Evolutionary conservation across 2,888 invertebrate genomes (phyloP).

Genomic region (Dermolepida albohirtum): DNA sequence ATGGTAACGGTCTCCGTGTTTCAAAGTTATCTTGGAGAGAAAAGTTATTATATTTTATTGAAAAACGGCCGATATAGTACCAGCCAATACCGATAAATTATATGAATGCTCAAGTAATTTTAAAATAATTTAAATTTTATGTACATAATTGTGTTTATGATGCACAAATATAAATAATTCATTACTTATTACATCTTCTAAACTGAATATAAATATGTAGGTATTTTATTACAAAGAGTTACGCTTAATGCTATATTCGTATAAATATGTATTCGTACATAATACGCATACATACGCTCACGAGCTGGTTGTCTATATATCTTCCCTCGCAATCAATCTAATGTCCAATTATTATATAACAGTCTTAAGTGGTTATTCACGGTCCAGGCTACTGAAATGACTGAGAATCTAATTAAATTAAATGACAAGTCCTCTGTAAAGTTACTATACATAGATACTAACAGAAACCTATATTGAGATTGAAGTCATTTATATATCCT

Average conservation of each 20-base stretch:
- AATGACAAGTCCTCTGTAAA: constrained; percentile 43
- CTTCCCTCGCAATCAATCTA: constrained; percentile 50
- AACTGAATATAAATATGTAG: constrained; percentile 9
- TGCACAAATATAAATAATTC: constrained; percentile 7
- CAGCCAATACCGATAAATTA: no score
- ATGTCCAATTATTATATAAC: constrained; percentile 54
- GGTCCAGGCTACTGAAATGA: constrained; percentile 52
- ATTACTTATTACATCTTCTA: constrained; percentile 2
- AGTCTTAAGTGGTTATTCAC: constrained; percentile 54
- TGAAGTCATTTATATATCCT: constrained; percentile 34
- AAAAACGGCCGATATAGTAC: no score
- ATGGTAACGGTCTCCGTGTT: no score
- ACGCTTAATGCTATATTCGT: background rate
- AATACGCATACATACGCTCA: constrained; percentile 8
- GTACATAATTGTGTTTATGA: constrained; percentile 13
- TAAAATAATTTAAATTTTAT: background rate
- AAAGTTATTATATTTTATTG: no score
- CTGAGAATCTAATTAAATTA: constrained; percentile 51
- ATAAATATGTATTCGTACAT: background rate
- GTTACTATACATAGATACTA: constrained; percentile 26
- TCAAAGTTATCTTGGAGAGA: no score
- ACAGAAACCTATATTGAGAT: constrained; percentile 41
- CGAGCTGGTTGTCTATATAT: constrained; percentile 22
- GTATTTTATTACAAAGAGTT: constrained; percentile 17
- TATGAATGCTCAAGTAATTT: no score